Evolutionary conservation across 2,113 vertebrate genomes (phyloP).

Genomic region (Hippoglossus stenolepis): DNA sequence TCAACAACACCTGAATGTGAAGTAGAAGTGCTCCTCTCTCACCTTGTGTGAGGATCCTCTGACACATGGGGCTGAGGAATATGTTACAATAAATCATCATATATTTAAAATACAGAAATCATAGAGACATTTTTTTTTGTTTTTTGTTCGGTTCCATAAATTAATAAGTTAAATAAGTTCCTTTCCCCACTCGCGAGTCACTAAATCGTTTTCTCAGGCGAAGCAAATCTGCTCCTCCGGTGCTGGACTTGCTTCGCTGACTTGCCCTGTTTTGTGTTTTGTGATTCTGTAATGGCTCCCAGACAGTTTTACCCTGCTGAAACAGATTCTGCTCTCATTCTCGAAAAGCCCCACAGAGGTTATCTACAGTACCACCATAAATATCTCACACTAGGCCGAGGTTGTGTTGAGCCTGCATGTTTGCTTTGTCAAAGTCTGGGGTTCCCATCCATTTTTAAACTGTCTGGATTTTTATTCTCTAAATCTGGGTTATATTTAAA

Average conservation of each 20-base stretch:
- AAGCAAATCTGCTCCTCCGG: slow-evolving; percentile 27
- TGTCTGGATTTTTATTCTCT: slow-evolving; percentile 1
- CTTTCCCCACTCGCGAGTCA: slow-evolving; percentile 6
- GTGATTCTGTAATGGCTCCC: slow-evolving; percentile 30
- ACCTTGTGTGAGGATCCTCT: neutral
- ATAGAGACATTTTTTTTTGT: neutral
- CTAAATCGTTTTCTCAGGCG: slow-evolving; percentile 15
- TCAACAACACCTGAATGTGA: neutral
- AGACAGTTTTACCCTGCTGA: slow-evolving; percentile 22
- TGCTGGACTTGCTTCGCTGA: slow-evolving; percentile 36
- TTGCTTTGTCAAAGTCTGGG: neutral
- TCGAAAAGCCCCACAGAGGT: slow-evolving; percentile 24
- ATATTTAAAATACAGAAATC: slow-evolving; percentile 1
- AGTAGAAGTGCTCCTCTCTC: neutral
- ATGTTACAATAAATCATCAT: neutral
- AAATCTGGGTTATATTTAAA: neutral
- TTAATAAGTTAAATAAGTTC: neutral
- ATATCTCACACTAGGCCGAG: slow-evolving; percentile 2
- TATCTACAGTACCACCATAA: neutral
- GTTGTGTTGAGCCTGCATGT: slow-evolving; percentile 4
- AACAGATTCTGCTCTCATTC: slow-evolving; percentile 18
- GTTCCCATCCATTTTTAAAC: neutral
- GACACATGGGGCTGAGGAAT: neutral
- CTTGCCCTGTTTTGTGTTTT: slow-evolving; percentile 25
- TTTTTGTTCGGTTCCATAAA: slow-evolving; percentile 3